phyloP scores from a whole-genome alignment of 1,140 invertebrate genomes.

The Orius insidiosus region DNA sequence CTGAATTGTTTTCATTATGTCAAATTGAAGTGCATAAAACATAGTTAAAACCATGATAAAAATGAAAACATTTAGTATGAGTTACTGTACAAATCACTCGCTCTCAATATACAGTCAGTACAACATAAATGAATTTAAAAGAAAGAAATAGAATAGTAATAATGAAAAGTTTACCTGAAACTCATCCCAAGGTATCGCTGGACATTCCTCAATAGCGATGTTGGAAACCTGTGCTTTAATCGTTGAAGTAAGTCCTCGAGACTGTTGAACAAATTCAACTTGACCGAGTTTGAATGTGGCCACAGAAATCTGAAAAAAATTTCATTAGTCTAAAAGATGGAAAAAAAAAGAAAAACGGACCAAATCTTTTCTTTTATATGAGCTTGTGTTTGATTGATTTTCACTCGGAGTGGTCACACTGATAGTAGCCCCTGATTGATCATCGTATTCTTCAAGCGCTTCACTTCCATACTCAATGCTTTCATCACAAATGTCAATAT shows the following conservation, averaged over 20 bases:
- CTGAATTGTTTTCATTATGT: too few species aligned
- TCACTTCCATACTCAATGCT: conserved; percentile 66
- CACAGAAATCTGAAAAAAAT: conserved; percentile 49
- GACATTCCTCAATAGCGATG: conserved; percentile 60
- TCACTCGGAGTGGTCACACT: conserved; percentile 55
- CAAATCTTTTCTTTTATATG: conserved; percentile 56
- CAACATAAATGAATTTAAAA: conserved; percentile 8
- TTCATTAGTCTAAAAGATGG: not conserved
- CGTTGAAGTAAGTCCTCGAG: conserved; percentile 47
- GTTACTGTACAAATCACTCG: not conserved
- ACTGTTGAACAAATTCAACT: conserved; percentile 67
- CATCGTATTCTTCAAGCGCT: conserved; percentile 54
- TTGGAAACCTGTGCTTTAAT: conserved; percentile 61
- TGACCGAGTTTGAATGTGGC: conserved; percentile 63
- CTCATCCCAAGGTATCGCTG: conserved; percentile 80
- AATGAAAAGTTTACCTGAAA: conserved; percentile 52
- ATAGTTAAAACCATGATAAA: too few species aligned
- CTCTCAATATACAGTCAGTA: not conserved
- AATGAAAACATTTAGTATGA: not conserved
- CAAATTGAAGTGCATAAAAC: too few species aligned
- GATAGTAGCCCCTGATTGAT: conserved; percentile 24
- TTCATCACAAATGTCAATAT: conserved; percentile 18
- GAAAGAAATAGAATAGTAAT: conserved; percentile 4
- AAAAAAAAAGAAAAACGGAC: conserved; percentile 27
- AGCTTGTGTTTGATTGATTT: conserved; percentile 61